Percentiles rank a stretch among this genome's conserved stretches.
phyloP scores from a whole-genome alignment of 2,797 vertebrate species.

The Manis crassicaudata region DNA sequence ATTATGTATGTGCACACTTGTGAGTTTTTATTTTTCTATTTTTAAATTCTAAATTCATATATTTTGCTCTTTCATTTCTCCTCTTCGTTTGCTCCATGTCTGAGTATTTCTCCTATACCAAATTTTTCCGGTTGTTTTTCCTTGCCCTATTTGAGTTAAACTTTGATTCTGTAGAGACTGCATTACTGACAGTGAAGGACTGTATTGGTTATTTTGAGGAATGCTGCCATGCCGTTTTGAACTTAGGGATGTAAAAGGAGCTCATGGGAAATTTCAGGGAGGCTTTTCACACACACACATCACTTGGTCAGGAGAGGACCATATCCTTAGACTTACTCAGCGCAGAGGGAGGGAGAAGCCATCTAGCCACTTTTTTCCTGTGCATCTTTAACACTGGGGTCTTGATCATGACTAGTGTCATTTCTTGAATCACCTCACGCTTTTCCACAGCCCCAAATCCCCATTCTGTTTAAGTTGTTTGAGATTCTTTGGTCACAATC shows the following conservation, averaged over 20 bases:
- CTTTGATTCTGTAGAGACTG: background rate
- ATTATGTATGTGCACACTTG: fast-evolving
- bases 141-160: background rate
- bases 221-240: background rate
- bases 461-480: background rate
- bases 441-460: background rate
- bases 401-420: background rate
- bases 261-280: background rate
- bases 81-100: background rate
- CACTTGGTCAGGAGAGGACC: background rate
- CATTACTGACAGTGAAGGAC: background rate
- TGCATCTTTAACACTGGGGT: background rate
- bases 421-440: background rate
- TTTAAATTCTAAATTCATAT: background rate
- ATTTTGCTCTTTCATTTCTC: background rate
- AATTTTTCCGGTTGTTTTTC: background rate
- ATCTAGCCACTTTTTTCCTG: background rate
- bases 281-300: fast-evolving
- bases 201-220: background rate
- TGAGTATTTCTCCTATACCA: background rate
- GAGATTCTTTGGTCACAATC: background rate
- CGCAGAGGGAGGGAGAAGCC: background rate
- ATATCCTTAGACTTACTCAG: fast-evolving
- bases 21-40: background rate
- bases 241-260: background rate